phyloP scores from a whole-genome alignment of 2,797 vertebrate species.

The Chromis chromis region DNA sequence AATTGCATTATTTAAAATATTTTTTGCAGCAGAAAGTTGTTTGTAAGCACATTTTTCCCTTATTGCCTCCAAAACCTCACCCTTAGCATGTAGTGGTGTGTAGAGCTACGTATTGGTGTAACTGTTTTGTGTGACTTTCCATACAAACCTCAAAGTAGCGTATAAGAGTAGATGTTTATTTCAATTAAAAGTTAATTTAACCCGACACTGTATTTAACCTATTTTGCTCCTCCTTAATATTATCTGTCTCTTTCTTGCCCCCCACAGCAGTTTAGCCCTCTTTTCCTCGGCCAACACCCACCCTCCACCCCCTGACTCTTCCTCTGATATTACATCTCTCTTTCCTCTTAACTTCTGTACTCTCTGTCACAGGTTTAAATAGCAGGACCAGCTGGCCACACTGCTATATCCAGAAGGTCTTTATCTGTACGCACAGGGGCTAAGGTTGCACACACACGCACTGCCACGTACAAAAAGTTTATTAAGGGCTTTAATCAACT shows the following conservation, averaged over 20 bases:
- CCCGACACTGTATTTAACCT: no score
- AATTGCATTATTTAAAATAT: not conserved
- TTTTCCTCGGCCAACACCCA: slow-evolving; percentile 15
- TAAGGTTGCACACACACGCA: slow-evolving; percentile 46
- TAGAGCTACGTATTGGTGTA: no score
- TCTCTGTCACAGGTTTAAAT: slow-evolving; percentile 69
- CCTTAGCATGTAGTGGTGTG: no score
- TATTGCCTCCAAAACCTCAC: no score
- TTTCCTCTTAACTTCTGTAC: slow-evolving; percentile 54
- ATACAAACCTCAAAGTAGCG: no score
- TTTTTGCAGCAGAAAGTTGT: not conserved
- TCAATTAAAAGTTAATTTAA: no score
- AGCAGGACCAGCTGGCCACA: slow-evolving; percentile 70
- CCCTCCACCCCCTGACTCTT: not conserved
- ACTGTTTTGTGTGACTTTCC: no score
- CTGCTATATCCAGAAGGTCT: slow-evolving; percentile 63
- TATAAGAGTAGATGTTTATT: no score
- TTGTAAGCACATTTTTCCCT: not conserved
- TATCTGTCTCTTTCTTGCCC: not conserved
- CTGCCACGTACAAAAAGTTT: not conserved
- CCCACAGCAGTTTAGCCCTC: not conserved
- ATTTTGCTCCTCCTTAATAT: not conserved
- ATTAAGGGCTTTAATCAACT: slow-evolving; percentile 12
- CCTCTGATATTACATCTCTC: slow-evolving; percentile 57
- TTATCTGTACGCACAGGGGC: slow-evolving; percentile 48